phyloP scores from a whole-genome alignment of 2,888 invertebrate species.

The Platypus cylindrus region DNA sequence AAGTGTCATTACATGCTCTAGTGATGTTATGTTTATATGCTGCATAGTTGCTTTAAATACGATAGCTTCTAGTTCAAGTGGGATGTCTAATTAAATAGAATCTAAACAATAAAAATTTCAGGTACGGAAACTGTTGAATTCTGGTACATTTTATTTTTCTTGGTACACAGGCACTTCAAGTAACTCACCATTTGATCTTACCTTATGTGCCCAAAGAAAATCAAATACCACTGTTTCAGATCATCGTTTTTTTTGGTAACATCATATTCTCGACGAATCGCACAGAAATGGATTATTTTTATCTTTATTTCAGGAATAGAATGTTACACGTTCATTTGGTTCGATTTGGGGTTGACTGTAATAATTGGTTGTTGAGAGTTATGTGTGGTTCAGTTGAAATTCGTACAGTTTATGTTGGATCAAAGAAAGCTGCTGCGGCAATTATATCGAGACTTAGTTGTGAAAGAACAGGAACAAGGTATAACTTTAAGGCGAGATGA shows the following conservation, averaged over 20 bases:
- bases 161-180: constrained; percentile 42
- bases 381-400: constrained; percentile 98
- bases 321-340: constrained; percentile 88
- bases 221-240: constrained; percentile 71
- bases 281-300: not conserved
- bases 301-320: constrained; percentile 57
- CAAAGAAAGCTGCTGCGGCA: constrained; percentile 87
- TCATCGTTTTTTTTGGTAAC: constrained; percentile 90
- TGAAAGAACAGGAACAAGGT: constrained; percentile 92
- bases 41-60: too few species aligned
- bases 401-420: constrained; percentile 95
- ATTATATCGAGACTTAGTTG: constrained; percentile 92
- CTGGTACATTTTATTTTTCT: constrained; percentile 98
- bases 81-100: not conserved
- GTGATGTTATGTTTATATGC: not conserved
- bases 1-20: too few species aligned
- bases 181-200: constrained; percentile 64
- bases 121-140: constrained; percentile 78
- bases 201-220: constrained; percentile 84
- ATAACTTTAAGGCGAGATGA: not conserved
- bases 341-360: constrained; percentile 81
- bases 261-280: not conserved
- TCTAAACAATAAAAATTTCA: constrained; percentile 15
- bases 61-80: not conserved
- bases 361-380: constrained; percentile 82